These are phyloP conservation scores for Lepeophtheirus nordmannii DNA, from an alignment of 2,888 invertebrate species.

Conservation along the genomic window DNA sequence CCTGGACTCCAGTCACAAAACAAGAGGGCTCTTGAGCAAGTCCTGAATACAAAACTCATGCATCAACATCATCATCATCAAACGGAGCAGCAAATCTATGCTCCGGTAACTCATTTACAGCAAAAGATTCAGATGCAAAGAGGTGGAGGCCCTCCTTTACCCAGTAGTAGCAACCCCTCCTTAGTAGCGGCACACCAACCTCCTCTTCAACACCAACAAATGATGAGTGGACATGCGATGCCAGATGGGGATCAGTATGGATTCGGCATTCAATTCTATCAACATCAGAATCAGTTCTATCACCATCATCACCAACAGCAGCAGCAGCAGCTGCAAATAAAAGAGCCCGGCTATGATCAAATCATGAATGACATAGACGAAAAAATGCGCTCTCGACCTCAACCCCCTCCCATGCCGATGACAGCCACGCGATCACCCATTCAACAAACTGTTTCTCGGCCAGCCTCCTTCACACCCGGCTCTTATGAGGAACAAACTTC, in stretches of 20 bases:
- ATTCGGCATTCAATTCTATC: constrained; percentile 25
- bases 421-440: too few species aligned
- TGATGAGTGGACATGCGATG: constrained; percentile 40
- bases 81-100: constrained; percentile 19
- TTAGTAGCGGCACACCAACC: too few species aligned
- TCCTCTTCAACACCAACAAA: constrained; percentile 30
- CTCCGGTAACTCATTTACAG: constrained; percentile 23
- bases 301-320: constrained; percentile 28
- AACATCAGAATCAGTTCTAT: constrained; percentile 33
- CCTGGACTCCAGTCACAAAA: not conserved
- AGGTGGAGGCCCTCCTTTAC: not conserved
- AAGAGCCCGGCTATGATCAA: constrained; percentile 14
- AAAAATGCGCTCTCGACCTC: constrained; percentile 43
- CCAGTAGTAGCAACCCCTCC: constrained; percentile 36
- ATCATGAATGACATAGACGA: constrained; percentile 49
- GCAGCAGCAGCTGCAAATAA: not conserved
- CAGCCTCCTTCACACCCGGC: constrained; percentile 9
- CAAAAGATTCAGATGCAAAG: constrained; percentile 17
- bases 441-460: not conserved
- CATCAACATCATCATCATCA: not conserved
- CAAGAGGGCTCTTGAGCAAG: not conserved
- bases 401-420: constrained; percentile 12
- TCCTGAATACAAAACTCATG: not conserved
- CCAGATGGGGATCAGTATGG: constrained; percentile 41
- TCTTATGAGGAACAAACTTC: constrained; percentile 29